Evolutionary conservation across 2,113 vertebrate species (phyloP), one percentile per base, ranked within the genome.

Genomic region (Lycocorax pyrrhopterus): DNA sequence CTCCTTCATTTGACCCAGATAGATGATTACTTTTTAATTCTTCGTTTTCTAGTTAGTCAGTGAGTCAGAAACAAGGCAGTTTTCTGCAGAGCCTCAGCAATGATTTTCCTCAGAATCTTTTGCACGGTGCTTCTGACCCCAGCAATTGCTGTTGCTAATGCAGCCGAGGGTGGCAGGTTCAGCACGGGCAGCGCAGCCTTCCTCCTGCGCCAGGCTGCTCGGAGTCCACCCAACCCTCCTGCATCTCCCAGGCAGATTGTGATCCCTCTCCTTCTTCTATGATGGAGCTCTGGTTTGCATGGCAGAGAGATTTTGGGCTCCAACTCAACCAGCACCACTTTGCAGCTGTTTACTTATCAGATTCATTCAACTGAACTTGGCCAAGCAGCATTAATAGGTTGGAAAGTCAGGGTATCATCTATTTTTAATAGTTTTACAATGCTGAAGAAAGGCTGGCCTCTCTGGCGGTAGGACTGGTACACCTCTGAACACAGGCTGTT

Each of bases 131-230:
- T 67, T 43, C 30, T 75, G 73, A 55, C 12, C 13, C 25, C 81
- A 91, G 37, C 17, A 56, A 4, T 7, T 51, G 32, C 74, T 58
- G 66, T 9, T 46, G 29, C 21, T 35, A 2, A 18, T 6, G 41
- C 27, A 64, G 29, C 23, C 0, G 0, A 18, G 63, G 55, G 33
- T 2, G 1, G 58, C 30, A 47, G 27, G 55, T 16, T 62, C 41
- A 10, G 46, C 7, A 16, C 0, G 2, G 22, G 33, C 58, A 84
- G 59, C 25, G 3, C 55, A 62, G 27, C 37, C 56, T 49, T 35
- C 25, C 33, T 83, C 15, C 58, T 3, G 0, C 7, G 15, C 39
- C 0, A 0, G 46, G 60, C 47, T 63, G 11, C n/a, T 56, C 0
- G 0, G 7, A 47, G 6, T 16, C 53, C 84, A 22, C 33, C 7